phyloP scores from a whole-genome alignment of 2,113 vertebrate genomes.

The Anarhynchus alexandrinus region DNA sequence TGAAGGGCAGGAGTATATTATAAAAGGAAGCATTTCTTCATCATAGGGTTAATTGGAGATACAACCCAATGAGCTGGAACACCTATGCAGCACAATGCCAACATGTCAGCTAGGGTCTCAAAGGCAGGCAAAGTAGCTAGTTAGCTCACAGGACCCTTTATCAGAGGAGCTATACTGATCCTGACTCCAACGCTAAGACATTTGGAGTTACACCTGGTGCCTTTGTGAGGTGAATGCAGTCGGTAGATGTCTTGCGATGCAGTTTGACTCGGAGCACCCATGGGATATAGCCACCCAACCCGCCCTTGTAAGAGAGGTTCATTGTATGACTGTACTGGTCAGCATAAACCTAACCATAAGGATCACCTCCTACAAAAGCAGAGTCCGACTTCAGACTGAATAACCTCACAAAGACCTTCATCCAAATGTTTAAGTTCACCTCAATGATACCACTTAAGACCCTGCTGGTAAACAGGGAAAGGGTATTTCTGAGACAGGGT shows the following conservation, averaged over 20 bases:
- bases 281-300: background rate
- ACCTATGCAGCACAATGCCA: background rate
- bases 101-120: background rate
- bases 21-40: background rate
- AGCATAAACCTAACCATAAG: background rate
- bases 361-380: background rate
- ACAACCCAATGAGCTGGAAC: background rate
- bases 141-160: background rate
- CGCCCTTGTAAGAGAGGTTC: rapidly evolving
- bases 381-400: background rate
- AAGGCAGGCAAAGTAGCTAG: background rate
- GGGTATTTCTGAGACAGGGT: background rate
- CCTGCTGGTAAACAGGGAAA: background rate
- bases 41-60: background rate
- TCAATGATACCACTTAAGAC: background rate
- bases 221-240: background rate
- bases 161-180: background rate
- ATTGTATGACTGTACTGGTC: background rate
- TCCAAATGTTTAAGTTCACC: background rate
- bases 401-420: background rate
- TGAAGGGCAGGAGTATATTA: background rate
- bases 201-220: background rate
- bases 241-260: background rate
- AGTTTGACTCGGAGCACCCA: background rate
- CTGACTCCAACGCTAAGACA: background rate